Base-by-base conservation (phyloP, 37 sponge, comb jelly and placozoan species). In the Lycopodina hypogea region DNA sequence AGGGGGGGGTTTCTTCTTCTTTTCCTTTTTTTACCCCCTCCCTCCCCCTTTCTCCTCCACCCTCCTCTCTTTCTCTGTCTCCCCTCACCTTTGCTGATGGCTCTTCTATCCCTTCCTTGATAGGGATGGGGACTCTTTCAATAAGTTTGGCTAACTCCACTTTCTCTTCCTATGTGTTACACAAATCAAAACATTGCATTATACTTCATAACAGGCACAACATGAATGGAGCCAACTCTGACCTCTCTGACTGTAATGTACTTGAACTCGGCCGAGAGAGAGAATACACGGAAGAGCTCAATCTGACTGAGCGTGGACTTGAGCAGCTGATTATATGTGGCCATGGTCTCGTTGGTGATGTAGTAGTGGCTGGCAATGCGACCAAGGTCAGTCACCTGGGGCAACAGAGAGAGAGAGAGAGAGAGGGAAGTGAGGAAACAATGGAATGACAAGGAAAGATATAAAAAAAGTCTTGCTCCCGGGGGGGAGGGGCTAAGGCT, bases 81-180 rank as follows among this genome's bases (percentile, higher is more conserved):
- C n/a, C n/a, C n/a, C n/a, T n/a, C n/a, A 93, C 97, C 78, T 98
- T 98, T 11, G 96, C 99, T 87, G 92, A 96, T 62, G 99, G 93
- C 59, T 98, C 99, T 57, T 98, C 99, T 22, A 90, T 93, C 56
- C 96, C 85, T 69, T 98, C 99, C 69, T 98, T 98, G 88, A 98
- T 86, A 4, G 99, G 99, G 26, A 98, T 93, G 29, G 99, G 99
- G 18, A 96, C 96, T 51, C 91, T 72, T 21, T 98, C 99, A 33
- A 93, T 63, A 60, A 98, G 87, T 74, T 96, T 95, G 48, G 88
- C 81, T 32, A 95, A 66, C 73, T 98, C 99, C 33, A 93, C 68
- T 80, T 98, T 98, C 77, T 98, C 99, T 76, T 98, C 99, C 83
- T 92, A 50, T 52, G 36, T 55, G 50, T 17, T 15, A 71, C 6